Evolutionary conservation across 2,888 invertebrate species (phyloP).

Genomic region (Aphodius sticticus): DNA sequence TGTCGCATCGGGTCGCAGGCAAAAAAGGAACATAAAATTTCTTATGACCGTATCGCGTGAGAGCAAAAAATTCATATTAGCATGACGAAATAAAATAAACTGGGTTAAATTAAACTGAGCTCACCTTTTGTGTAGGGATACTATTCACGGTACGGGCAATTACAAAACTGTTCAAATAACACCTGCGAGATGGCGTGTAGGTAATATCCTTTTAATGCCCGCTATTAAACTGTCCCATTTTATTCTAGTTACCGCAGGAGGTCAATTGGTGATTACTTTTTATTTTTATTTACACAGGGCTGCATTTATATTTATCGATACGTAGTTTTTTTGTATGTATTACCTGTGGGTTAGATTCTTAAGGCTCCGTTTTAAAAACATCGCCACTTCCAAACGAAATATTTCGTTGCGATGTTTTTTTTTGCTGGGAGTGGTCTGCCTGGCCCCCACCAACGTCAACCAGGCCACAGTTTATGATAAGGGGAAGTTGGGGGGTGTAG

Average conservation of each 20-base stretch:
- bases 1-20: neutral
- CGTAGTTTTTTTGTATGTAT: neutral
- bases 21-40: conserved; percentile 4
- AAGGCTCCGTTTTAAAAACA: too few species aligned
- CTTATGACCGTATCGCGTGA: neutral
- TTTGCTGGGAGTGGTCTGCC: too few species aligned
- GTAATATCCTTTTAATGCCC: neutral
- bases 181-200: neutral
- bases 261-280: neutral
- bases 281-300: neutral
- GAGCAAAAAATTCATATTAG: neutral
- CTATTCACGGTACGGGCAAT: neutral
- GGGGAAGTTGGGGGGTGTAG: too few species aligned
- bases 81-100: conserved; percentile 4
- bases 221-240: neutral
- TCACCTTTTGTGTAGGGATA: neutral
- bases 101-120: neutral
- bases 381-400: too few species aligned
- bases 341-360: neutral
- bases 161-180: neutral
- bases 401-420: too few species aligned
- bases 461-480: too few species aligned
- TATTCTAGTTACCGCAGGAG: neutral
- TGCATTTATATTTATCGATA: neutral
- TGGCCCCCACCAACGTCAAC: too few species aligned